A percentile compares a stretch with the other conserved stretches of the same genome.
Evolutionary conservation across 2,113 vertebrate genomes (phyloP).

Genomic region (Puntigrus tetrazona): DNA sequence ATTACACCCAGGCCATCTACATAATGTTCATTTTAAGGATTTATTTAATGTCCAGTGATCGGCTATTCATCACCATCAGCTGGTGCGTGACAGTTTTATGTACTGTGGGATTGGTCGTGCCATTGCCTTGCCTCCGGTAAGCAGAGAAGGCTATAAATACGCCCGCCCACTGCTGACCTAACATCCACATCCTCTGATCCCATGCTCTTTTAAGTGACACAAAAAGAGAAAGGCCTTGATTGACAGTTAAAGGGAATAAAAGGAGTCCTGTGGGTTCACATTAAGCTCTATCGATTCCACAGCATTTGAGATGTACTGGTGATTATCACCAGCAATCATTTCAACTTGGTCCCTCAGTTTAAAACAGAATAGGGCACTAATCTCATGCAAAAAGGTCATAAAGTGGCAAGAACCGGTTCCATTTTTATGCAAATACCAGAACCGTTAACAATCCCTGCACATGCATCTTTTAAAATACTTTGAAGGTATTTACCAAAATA

Average conservation of each 20-base stretch:
- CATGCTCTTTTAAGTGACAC: slow-evolving; percentile 17
- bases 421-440: neutral
- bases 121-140: slow-evolving; percentile 57
- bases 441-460: neutral
- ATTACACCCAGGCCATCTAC: slow-evolving; percentile 2
- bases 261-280: neutral
- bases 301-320: neutral
- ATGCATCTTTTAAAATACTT: neutral
- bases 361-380: neutral
- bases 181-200: slow-evolving; percentile 42
- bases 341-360: neutral
- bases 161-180: slow-evolving; percentile 47
- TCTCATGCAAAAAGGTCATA: neutral
- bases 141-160: slow-evolving; percentile 55
- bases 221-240: slow-evolving; percentile 13
- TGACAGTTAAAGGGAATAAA: slow-evolving; percentile 19
- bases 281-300: neutral
- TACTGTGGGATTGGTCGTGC: slow-evolving; percentile 52
- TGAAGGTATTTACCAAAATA: neutral
- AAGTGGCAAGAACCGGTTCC: neutral
- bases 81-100: slow-evolving; percentile 62
- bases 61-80: slow-evolving; percentile 55
- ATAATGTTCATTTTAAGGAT: slow-evolving; percentile 11
- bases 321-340: neutral
- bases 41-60: slow-evolving; percentile 33